Evolutionary conservation across 2,888 invertebrate genomes (phyloP), one percentile per base, ranked within the genome.

Genomic region (Steinernema hermaphroditum): DNA sequence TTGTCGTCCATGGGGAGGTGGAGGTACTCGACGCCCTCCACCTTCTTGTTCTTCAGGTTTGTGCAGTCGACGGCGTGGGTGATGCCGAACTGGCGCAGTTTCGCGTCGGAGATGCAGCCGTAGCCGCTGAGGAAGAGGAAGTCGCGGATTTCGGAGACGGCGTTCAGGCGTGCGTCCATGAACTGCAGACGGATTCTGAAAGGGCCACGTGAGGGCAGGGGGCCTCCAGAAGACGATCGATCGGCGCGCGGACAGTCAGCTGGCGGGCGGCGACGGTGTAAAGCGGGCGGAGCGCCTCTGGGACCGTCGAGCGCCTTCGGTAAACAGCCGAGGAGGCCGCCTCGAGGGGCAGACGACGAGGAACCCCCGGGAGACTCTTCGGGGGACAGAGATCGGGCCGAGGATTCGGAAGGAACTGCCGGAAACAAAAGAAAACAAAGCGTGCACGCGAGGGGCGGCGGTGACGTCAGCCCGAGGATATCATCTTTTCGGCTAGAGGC

Each of bases 51-150:
- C 24, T 78, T 77, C 24, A 85, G 73, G 70, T 85, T 85, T 12
- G 85, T 85, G 46, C 80, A 78, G 72, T 85, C 83, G 8, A 85
- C 82, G 14, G 79, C 81, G 68, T 84, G 82, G 0, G 83, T 85
- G 68, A 85, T 84, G 19, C 81, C 82, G 41, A 75, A 72, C 72
- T 79, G 76, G 70, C 79, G 75, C 22, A 82, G 78, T 74, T 76
- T 72, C 0, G 75, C 69, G 24, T 77, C 75, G 8, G 79, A 78
- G 14, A 81, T 75, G 68, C 80, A 80, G 16, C 81, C 81, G 73
- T 80, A 81, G 22, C 81, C 81, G 41, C 79, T 74, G n/a, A 80
- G 68, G 46, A 72, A 80, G 29, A 81, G 74, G 50, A 77, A 77
- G 6, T 79, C 79, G 9, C 78, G 69, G 22, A 81, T 73, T 72